These are phyloP conservation scores for Lutjanus argentimaculatus DNA, from an alignment of 2,797 vertebrate species.

Conservation along the genomic window DNA sequence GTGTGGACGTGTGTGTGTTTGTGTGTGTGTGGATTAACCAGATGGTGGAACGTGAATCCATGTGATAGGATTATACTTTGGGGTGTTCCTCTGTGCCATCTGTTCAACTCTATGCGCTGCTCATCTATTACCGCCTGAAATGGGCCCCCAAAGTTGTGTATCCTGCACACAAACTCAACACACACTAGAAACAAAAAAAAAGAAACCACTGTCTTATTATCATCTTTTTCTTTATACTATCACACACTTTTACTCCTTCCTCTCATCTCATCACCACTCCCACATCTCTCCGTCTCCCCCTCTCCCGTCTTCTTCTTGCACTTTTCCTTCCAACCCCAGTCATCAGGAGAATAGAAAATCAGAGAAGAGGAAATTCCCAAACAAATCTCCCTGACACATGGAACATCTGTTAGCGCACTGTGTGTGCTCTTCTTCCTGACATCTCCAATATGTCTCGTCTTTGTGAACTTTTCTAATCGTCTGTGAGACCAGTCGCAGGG, in stretches of 20 bases:
- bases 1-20: conserved; percentile 52
- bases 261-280: conserved; percentile 15
- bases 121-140: conserved; percentile 83
- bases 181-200: conserved; percentile 31
- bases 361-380: conserved; percentile 77
- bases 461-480: conserved; percentile 72
- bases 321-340: conserved; percentile 49
- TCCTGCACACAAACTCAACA: conserved; percentile 61
- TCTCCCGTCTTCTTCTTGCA: conserved; percentile 21
- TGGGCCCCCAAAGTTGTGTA: conserved; percentile 78
- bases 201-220: conserved; percentile 36
- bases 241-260: conserved; percentile 45
- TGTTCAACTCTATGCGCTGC: conserved; percentile 82
- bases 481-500: conserved; percentile 62
- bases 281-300: conserved; percentile 36
- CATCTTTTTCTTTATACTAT: conserved; percentile 56
- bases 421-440: conserved; percentile 51
- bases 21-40: conserved; percentile 92
- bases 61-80: conserved; percentile 99
- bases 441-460: conserved; percentile 72
- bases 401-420: conserved; percentile 71
- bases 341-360: conserved; percentile 65
- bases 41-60: conserved; percentile 96
- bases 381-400: conserved; percentile 71
- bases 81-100: conserved; percentile 93